Percentiles rank a stretch among this genome's conserved stretches.
Conservation (phyloP, 2,797 vertebrate species). For the Coccyzus lansbergi region DNA sequence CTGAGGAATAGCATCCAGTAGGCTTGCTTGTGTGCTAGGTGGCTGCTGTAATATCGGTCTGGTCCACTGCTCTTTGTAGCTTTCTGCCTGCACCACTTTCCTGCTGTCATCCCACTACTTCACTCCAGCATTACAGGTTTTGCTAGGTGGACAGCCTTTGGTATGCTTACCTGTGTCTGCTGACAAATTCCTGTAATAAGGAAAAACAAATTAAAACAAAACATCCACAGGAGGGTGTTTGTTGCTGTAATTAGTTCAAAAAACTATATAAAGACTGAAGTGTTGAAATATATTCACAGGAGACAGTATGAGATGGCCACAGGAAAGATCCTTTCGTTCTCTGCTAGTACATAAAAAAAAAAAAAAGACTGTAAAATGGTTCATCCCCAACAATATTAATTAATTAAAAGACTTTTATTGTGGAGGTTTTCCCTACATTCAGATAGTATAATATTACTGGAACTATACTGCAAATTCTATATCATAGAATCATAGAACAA, state of each 20-base stretch:
- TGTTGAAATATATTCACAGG: neutral
- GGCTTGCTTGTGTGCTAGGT: neutral
- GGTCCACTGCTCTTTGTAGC: neutral
- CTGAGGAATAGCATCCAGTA: neutral
- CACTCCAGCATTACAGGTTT: neutral
- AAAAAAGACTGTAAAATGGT: neutral
- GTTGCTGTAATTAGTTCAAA: neutral
- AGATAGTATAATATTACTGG: neutral
- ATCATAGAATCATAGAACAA: too few species aligned
- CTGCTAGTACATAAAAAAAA: neutral
- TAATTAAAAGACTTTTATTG: neutral
- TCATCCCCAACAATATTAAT: neutral
- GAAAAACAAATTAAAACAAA: neutral
- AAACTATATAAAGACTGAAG: neutral
- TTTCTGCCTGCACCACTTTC: neutral
- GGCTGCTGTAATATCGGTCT: neutral
- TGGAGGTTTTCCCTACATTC: rapidly evolving
- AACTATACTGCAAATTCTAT: neutral
- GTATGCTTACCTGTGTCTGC: neutral
- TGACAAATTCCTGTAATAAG: neutral
- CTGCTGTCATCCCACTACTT: neutral
- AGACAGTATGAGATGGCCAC: neutral
- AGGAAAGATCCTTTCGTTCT: neutral
- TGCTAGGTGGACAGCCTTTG: neutral
- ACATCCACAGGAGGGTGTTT: neutral